Conservation (phyloP, 1,140 invertebrate species). For the Phymastichus coffea region DNA sequence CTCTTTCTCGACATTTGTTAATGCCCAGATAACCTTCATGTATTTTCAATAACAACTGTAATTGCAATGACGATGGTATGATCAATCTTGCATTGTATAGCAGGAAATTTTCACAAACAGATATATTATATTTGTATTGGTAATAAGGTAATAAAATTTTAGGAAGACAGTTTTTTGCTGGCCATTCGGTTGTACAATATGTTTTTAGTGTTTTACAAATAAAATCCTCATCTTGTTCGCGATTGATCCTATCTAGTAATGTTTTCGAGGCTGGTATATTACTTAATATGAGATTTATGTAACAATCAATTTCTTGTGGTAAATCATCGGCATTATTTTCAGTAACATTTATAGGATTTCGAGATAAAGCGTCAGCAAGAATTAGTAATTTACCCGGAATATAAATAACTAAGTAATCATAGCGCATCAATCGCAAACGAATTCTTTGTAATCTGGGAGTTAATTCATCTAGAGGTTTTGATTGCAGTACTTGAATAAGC, state of each 20-base stretch:
- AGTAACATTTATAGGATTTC: constrained; percentile 2
- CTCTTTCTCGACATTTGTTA: constrained; percentile 32
- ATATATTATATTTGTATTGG: background rate
- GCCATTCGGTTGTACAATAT: background rate
- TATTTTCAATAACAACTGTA: constrained; percentile 3
- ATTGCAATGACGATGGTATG: constrained; percentile 14
- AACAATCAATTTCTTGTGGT: constrained; percentile 5
- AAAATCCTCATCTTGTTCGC: background rate
- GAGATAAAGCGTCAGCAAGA: constrained; percentile 9
- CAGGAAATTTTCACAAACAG: background rate
- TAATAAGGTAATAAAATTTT: background rate
- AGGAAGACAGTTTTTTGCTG: too few relatives aligned
- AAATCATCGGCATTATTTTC: constrained; percentile 9
- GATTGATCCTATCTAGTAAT: background rate
- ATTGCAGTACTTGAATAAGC: too few relatives aligned
- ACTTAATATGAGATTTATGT: background rate
- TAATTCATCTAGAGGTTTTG: constrained; percentile 14
- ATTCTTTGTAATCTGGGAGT: constrained; percentile 18
- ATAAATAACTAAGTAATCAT: constrained; percentile 5
- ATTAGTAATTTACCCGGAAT: constrained; percentile 14
- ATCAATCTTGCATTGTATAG: background rate
- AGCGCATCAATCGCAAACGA: constrained; percentile 18
- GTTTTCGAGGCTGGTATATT: background rate
- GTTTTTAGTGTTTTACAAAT: background rate
- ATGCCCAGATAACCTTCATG: constrained; percentile 32